These are phyloP conservation scores for Microcebus lehilahytsara DNA, from an alignment of 2,113 vertebrate species.

Conservation along the genomic window DNA sequence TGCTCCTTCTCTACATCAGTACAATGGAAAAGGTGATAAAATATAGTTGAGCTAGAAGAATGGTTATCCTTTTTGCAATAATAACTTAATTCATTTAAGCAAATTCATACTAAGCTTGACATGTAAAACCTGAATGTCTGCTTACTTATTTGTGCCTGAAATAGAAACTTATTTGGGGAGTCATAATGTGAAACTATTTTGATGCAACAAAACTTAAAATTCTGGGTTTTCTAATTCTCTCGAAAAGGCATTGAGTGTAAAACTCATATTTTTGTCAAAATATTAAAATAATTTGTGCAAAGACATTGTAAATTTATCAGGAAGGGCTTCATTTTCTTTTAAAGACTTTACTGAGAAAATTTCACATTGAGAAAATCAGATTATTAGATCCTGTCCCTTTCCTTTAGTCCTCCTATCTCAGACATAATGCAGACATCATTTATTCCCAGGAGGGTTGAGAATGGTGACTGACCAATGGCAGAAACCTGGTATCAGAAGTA, in stretches of 20 bases:
- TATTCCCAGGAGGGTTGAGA: not conserved
- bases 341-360: not conserved
- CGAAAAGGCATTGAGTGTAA: not conserved
- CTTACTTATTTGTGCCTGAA: not conserved
- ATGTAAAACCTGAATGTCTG: not conserved
- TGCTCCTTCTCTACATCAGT: not conserved
- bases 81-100: not conserved
- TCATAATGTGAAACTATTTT: not conserved
- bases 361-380: not conserved
- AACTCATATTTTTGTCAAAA: not conserved
- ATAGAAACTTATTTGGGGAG: not conserved
- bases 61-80: not conserved
- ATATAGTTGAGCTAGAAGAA: not conserved
- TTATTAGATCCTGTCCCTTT: not conserved
- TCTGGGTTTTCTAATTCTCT: not conserved
- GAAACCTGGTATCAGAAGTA: not conserved
- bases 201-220: not conserved
- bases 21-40: not conserved
- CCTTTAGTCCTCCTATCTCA: not conserved
- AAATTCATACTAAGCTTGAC: not conserved
- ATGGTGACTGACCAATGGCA: not conserved
- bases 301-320: not conserved
- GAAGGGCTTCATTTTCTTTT: not conserved
- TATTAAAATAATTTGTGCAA: not conserved
- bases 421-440: not conserved